Evolutionary conservation across 2,797 vertebrate genomes (phyloP).

Genomic region (Jordanella pulchra): DNA sequence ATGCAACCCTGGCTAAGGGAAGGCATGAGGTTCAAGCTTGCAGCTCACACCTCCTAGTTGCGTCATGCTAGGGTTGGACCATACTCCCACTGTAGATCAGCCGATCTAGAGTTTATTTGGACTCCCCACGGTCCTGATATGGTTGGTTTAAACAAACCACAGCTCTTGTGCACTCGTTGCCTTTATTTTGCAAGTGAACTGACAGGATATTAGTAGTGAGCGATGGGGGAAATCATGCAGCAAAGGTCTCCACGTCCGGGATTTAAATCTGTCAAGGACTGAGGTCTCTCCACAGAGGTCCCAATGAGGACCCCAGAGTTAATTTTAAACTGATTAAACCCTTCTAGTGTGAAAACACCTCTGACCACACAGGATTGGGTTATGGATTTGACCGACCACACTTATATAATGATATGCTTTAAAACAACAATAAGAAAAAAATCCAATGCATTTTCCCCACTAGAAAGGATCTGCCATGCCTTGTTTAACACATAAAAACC

Average conservation of each 20-base stretch:
- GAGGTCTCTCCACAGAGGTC: too few relatives aligned
- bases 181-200: too few relatives aligned
- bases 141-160: background rate
- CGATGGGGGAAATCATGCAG: too few relatives aligned
- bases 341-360: background rate
- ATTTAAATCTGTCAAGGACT: too few relatives aligned
- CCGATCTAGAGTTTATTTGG: background rate
- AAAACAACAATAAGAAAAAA: background rate
- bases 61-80: background rate
- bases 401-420: background rate
- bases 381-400: background rate
- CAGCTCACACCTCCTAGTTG: background rate
- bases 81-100: background rate
- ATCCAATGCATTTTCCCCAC: too few relatives aligned
- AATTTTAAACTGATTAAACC: background rate
- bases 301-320: background rate
- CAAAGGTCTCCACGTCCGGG: too few relatives aligned
- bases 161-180: too few relatives aligned
- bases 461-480: too few relatives aligned
- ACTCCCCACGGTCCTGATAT: background rate
- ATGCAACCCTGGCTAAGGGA: background rate
- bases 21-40: background rate
- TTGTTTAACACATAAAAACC: slow-evolving; percentile 29
- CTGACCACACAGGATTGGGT: background rate
- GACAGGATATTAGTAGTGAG: too few relatives aligned